Base-by-base conservation (phyloP, 1,140 invertebrate genomes). In the Euwallacea fornicatus region DNA sequence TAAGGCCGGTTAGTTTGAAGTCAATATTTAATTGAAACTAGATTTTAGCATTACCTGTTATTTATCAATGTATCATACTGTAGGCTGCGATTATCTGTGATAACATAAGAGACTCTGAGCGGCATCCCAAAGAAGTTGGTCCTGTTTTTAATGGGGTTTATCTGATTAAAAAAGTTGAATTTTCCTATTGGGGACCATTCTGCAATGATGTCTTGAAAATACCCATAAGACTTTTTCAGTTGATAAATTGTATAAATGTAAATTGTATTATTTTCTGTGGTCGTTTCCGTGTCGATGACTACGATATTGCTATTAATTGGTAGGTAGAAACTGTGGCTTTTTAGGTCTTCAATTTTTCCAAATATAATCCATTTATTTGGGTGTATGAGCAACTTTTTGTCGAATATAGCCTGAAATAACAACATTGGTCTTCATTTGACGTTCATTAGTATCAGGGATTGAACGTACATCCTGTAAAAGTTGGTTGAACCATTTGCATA, bases 21-120 rank as follows among this genome's bases (percentile, higher is more conserved):
- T 50, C 46, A 50, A 13, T 6, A 50, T 50, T 50, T 11, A 10
- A 50, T 50, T 50, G 2, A 11, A 11, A 2, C 13, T 6, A 50
- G 9, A 13, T 50, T 50, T 50, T 3, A 33, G 9, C 8, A 13
- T 62, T 63, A 69, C 81, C 83, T 69, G 76, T 83, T 84, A 79
- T 88, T 86, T 4, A 76, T 80, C 44, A 88, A 78, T 3, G 10
- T 56, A 10, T 33, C 7, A 75, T 88, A 86, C 71, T 85, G 81
- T 7, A 86, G 79, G 16, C 84, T 85, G 61, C 86, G 82, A 9
- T 82, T 83, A 76, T 87, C 77, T 3, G 84, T 85, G 2, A 87
- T 72, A 4, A 85, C 83, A 60, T 83, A 81, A 55, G 82, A 81
- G 13, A 83, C 81, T n/a, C 73, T 79, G 53, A 84, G 76, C 71